phyloP scores from a whole-genome alignment of 2,113 vertebrate genomes.

The Nasalis larvatus region DNA sequence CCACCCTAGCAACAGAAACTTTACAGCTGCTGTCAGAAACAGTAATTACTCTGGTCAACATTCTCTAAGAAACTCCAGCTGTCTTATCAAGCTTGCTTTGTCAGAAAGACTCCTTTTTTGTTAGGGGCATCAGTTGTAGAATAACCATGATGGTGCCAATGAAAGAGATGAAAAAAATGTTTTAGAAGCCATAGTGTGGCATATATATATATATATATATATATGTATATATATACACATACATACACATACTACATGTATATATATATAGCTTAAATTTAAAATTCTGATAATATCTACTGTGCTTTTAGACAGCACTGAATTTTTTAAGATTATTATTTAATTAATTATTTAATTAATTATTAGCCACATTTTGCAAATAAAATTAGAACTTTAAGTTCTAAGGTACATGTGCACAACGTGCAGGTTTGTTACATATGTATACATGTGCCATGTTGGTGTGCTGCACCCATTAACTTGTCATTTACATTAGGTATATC shows the following conservation, averaged over 20 bases:
- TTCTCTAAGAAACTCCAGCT: slow-evolving; percentile 66
- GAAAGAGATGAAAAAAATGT: slow-evolving; percentile 17
- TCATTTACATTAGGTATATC: too few relatives aligned
- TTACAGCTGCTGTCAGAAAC: slow-evolving; percentile 67
- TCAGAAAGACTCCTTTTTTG: slow-evolving; percentile 54
- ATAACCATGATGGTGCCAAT: slow-evolving; percentile 1
- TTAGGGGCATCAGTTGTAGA: slow-evolving; percentile 27
- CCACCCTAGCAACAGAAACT: slow-evolving; percentile 23
- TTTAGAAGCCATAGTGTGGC: background rate
- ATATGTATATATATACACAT: too few relatives aligned
- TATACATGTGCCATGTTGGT: too few relatives aligned
- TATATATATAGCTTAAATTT: background rate
- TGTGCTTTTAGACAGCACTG: background rate
- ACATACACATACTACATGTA: fast-evolving
- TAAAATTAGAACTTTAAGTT: too few relatives aligned
- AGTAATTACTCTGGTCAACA: slow-evolving; percentile 69
- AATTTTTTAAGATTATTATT: too few relatives aligned
- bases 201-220: too few relatives aligned
- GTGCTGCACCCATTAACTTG: too few relatives aligned
- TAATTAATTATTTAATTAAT: too few relatives aligned
- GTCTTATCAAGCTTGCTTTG: slow-evolving; percentile 72
- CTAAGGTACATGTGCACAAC: too few relatives aligned
- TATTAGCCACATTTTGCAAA: too few relatives aligned
- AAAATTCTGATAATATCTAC: slow-evolving; percentile 21
- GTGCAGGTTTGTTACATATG: too few relatives aligned